These are phyloP conservation scores for Noturus placidus DNA, from an alignment of 2,113 vertebrate species.

Conservation along the genomic window DNA sequence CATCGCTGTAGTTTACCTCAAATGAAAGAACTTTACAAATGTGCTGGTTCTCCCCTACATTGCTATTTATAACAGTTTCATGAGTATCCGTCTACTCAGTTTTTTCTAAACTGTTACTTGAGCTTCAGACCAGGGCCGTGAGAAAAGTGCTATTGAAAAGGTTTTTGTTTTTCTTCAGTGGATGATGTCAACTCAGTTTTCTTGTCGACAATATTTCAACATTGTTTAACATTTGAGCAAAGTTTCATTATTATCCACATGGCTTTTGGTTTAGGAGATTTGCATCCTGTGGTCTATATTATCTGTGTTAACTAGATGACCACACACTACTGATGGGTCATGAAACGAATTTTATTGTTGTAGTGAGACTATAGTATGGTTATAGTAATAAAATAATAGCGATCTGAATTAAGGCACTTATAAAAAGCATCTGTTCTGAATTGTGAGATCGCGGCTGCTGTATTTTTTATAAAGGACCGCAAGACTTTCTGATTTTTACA, in stretches of 20 bases:
- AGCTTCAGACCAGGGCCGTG: not conserved
- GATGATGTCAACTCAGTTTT: not conserved
- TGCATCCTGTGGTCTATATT: not conserved
- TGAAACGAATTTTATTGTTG: not conserved
- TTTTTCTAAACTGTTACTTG: not conserved
- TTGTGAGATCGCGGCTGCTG: constrained; percentile 16
- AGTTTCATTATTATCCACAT: not conserved
- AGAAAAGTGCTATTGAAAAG: not conserved
- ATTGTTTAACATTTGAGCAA: not conserved
- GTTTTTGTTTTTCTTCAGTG: not conserved
- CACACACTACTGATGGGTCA: not conserved
- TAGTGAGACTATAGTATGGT: not conserved
- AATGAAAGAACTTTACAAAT: not conserved
- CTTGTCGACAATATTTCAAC: not conserved
- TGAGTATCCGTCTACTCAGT: not conserved
- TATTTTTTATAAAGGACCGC: not conserved
- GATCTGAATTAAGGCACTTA: constrained; percentile 19
- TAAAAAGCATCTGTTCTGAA: constrained; percentile 4
- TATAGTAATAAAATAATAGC: constrained; percentile 4
- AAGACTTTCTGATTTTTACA: constrained; percentile 6
- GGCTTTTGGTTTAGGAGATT: not conserved
- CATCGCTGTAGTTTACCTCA: not conserved
- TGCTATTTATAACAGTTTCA: not conserved
- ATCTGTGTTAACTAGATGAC: not conserved
- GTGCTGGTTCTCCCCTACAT: not conserved